Conservation (phyloP, 2,797 vertebrate species). For the Dipus sagitta region DNA sequence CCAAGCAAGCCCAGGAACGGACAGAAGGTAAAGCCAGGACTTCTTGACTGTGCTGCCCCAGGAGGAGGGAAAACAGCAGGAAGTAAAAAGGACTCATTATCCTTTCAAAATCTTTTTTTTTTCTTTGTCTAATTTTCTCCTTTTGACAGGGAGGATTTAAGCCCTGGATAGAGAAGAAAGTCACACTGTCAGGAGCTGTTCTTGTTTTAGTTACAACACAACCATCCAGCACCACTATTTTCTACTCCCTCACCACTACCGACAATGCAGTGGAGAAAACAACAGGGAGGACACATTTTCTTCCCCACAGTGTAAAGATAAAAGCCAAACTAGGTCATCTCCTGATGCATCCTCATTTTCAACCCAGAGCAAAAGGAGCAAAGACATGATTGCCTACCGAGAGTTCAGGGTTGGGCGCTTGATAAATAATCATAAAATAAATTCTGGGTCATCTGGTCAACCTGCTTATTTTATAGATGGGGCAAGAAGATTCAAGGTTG, state of each 20-base stretch:
- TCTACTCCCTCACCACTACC: neutral
- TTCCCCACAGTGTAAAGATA: neutral
- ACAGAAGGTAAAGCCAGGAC: neutral
- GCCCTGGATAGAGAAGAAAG: constrained; percentile 43
- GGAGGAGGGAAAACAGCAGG: constrained; percentile 5
- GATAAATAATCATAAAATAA: neutral
- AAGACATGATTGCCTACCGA: neutral
- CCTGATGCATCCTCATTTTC: neutral
- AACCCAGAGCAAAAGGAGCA: constrained; percentile 15
- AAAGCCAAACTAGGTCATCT: constrained; percentile 46
- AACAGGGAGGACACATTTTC: neutral
- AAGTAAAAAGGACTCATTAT: constrained; percentile 50
- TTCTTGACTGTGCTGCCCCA: neutral
- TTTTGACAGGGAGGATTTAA: constrained; percentile 67
- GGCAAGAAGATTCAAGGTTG: neutral
- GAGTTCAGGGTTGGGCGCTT: neutral
- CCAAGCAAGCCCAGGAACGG: neutral
- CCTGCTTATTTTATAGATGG: neutral
- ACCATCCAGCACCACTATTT: neutral
- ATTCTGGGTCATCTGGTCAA: constrained; percentile 6
- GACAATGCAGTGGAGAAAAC: neutral
- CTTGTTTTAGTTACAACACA: constrained; percentile 50
- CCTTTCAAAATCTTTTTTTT: constrained; percentile 44
- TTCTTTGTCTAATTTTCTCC: constrained; percentile 68
- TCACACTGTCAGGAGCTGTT: constrained; percentile 44